Percentiles rank a stretch among this genome's conserved stretches.
Evolutionary conservation across 2,797 vertebrate genomes (phyloP).

Genomic region (Vultur gryphus): DNA sequence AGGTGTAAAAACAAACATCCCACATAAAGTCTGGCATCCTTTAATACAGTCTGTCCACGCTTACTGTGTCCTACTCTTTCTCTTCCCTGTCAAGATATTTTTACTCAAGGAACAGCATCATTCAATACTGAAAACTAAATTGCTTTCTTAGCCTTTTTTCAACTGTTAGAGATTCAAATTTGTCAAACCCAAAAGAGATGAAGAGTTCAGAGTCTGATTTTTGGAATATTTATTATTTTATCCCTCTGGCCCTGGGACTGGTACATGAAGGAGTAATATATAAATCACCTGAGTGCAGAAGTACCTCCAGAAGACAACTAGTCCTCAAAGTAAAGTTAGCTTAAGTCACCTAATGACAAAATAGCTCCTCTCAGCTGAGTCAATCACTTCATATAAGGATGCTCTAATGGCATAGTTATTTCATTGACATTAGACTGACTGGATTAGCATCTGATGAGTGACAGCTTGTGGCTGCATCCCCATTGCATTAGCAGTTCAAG

Average conservation of each 20-base stretch:
- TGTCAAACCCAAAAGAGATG: not conserved
- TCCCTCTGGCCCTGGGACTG: not conserved
- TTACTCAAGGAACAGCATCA: not conserved
- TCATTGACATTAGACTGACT: not conserved
- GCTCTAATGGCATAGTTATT: not conserved
- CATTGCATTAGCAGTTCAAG: not conserved
- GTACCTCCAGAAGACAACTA: not conserved
- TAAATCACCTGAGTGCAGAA: not conserved
- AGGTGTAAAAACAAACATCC: conserved; percentile 34
- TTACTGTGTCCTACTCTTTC: not conserved
- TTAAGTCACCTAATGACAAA: not conserved
- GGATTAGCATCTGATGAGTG: not conserved
- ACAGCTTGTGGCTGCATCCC: not conserved
- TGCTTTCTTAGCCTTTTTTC: not conserved
- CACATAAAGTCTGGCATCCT: not conserved
- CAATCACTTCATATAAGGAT: not conserved
- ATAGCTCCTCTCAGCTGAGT: not conserved
- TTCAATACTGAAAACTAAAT: not conserved
- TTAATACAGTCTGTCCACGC: not conserved
- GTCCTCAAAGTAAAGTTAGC: not conserved
- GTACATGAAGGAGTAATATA: not conserved
- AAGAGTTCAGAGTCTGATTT: not conserved
- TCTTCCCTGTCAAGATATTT: not conserved
- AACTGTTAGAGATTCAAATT: not conserved
- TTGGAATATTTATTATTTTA: not conserved